A percentile compares a stretch with the other conserved stretches of the same genome.
phyloP scores from a whole-genome alignment of 2,888 invertebrate genomes.

The Gasteruption jaculator region DNA sequence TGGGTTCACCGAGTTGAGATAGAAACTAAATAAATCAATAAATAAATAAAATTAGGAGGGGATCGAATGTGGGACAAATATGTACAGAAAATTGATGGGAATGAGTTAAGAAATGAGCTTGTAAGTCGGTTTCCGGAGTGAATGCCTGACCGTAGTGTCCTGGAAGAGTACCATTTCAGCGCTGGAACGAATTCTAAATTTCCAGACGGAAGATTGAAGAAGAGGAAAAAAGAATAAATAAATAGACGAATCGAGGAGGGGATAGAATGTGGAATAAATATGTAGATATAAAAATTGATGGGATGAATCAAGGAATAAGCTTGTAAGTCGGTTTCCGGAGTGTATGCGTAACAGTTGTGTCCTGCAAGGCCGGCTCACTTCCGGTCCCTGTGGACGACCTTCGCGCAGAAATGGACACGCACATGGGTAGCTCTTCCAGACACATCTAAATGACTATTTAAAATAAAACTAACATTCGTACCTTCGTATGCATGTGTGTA shows the following conservation, averaged over 20 bases:
- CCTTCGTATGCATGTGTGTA: too few species aligned
- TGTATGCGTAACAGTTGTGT: constrained; percentile 43
- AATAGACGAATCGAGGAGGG: neutral
- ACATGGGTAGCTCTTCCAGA: constrained; percentile 29
- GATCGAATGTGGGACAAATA: too few species aligned
- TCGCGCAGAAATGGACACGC: constrained; percentile 45
- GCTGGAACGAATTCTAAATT: constrained; percentile 17
- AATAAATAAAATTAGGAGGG: too few species aligned
- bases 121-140: too few species aligned
- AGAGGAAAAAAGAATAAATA: neutral
- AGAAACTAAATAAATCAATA: too few species aligned
- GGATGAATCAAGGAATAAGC: too few species aligned
- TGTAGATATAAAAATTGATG: too few species aligned
- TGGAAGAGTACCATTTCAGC: constrained; percentile 14
- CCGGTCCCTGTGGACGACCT: constrained; percentile 45
- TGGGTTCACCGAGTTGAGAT: too few species aligned
- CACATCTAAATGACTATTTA: too few species aligned
- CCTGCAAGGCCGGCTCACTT: constrained; percentile 49
- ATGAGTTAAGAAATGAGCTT: too few species aligned
- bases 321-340: constrained; percentile 32
- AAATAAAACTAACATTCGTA: too few species aligned
- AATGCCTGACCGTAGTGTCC: neutral
- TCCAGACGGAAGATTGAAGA: constrained; percentile 14
- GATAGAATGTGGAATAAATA: neutral
- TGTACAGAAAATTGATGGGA: too few species aligned